Evolutionary conservation across 2,797 vertebrate species (phyloP).

Genomic region (Tauraco hartlaubi): DNA sequence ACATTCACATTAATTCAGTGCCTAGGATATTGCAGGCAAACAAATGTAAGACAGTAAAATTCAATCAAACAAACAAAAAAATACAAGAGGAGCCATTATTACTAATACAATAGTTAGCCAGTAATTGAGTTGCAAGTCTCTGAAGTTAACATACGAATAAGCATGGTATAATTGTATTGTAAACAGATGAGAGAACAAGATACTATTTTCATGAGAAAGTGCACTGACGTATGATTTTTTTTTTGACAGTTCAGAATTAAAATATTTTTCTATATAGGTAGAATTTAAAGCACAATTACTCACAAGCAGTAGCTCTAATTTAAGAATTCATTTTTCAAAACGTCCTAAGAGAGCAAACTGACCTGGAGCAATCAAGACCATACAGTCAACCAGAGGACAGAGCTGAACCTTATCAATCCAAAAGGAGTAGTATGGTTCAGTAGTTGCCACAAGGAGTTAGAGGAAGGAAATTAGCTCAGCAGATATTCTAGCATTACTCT

Average conservation of each 20-base stretch:
- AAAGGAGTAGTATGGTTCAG: neutral
- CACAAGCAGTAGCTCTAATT: neutral
- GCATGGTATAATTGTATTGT: neutral
- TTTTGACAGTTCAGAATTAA: neutral
- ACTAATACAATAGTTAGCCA: rapidly evolving
- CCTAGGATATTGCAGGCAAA: neutral
- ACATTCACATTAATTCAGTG: neutral
- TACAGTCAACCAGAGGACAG: neutral
- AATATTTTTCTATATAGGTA: neutral
- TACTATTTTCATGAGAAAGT: neutral
- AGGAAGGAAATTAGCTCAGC: neutral
- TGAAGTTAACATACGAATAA: neutral
- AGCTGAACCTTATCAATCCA: neutral
- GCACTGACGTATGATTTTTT: neutral
- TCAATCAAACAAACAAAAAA: neutral
- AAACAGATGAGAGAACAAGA: neutral
- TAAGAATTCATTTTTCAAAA: neutral
- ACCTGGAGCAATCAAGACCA: neutral
- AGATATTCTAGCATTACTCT: neutral
- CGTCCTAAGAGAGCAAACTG: neutral
- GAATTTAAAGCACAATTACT: neutral
- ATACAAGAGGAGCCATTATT: rapidly evolving
- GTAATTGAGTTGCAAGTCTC: neutral
- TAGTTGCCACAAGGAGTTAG: neutral
- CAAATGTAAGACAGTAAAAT: neutral